Conservation (phyloP, 2,797 vertebrate species). For the Neomorphus geoffroyi region DNA sequence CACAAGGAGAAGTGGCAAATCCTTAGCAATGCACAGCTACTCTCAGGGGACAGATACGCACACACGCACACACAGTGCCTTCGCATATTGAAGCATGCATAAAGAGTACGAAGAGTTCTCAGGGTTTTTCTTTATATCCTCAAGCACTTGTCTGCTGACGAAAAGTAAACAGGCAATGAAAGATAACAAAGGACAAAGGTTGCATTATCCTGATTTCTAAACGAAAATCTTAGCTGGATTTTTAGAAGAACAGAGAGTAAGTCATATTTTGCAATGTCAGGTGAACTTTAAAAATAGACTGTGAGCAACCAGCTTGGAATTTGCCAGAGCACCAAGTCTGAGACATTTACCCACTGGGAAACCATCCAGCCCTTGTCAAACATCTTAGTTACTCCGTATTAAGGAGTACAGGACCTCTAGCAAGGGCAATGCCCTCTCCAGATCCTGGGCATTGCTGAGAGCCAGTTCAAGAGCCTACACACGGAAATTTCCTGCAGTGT, state of each 20-base stretch:
- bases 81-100: background rate
- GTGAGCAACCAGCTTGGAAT: background rate
- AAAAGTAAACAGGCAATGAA: background rate
- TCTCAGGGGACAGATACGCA: background rate
- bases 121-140: background rate
- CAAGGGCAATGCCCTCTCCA: background rate
- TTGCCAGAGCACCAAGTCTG: background rate
- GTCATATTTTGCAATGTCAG: background rate
- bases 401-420: background rate
- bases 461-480: background rate
- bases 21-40: background rate
- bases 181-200: background rate
- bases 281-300: background rate
- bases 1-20: slow-evolving; percentile 1
- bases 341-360: background rate
- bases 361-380: background rate
- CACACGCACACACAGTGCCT: background rate
- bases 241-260: background rate
- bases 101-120: background rate
- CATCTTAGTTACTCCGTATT: background rate
- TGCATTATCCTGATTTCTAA: background rate
- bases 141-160: background rate
- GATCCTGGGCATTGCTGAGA: background rate
- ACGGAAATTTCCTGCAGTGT: background rate
- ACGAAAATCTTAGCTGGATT: background rate